Base-by-base conservation (phyloP, 64 coral and sea anemone species). In the Pachyseris speciosa region DNA sequence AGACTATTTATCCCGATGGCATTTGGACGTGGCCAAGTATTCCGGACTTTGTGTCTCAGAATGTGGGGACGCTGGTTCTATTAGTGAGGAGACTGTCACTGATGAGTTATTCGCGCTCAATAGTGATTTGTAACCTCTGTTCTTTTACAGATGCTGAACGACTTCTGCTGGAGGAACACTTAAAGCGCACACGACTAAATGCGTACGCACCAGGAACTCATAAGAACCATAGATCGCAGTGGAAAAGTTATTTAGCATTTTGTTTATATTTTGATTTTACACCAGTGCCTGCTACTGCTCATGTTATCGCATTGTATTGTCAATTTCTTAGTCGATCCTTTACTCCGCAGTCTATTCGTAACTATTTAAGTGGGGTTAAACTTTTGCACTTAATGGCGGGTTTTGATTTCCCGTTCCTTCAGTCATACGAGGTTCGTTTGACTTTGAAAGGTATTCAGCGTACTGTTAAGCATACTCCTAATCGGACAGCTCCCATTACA, bases 1-100 rank as follows among this genome's bases (percentile, higher is more conserved):
- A 45, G 80, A 84, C 36, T 27, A 36, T 84, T 84, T 84, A 63
- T 84, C 80, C 5, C 80, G 80, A 39, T 84, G 80, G 80, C 81
- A 67, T 27, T 78, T 78, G 27, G 22, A 78, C 7, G 33, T 11
- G 19, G 17, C n/a, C 4, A 67, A 27, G 19, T 33, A 33, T 17
- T 33, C n/a, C 8, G 5, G 31, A 4, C 4, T 67, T 4, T 67
- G 5, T 67, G 64, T 17, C 43, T 6, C 43, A 4, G 43, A 45
- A 67, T 24, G 4, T 17, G 31, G 64, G 31, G 64, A 67, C n/a
- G 17, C 8, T 5, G 4, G n/a, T n/a, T n/a, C n/a, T n/a, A n/a
- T n/a, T n/a, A n/a, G n/a, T n/a, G 3, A 39, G 15, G 71, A 48
- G 37, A 74, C 71, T 64, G 37, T 66, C 53, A 44, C 53, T 84